A percentile compares a stretch with the other conserved stretches of the same genome.
Evolutionary conservation across 2,888 invertebrate genomes (phyloP).

Genomic region (Tachina grossa): DNA sequence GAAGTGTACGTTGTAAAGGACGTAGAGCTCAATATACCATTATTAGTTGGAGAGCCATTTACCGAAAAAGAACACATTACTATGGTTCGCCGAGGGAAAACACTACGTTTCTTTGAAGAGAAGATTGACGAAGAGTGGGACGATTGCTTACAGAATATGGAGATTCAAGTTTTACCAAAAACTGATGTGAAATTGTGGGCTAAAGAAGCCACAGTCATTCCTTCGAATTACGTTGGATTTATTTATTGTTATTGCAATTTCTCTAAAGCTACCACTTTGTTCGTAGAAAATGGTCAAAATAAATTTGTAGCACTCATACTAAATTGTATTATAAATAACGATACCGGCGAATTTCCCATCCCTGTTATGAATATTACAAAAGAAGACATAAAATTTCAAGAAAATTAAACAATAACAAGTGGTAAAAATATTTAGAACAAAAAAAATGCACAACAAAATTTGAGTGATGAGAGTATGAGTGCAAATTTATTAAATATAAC

Average conservation of each 20-base stretch:
- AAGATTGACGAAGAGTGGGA: too few species aligned
- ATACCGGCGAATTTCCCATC: conserved; percentile 45
- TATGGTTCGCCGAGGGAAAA: too few species aligned
- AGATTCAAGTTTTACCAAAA: conserved; percentile 50
- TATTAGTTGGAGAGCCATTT: too few species aligned
- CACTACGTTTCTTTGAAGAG: too few species aligned
- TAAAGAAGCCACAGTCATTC: conserved; percentile 59
- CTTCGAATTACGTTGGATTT: conserved; percentile 62
- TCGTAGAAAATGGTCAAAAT: conserved; percentile 46
- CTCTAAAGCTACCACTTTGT: conserved; percentile 21
- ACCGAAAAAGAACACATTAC: too few species aligned
- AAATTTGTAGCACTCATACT: conserved; percentile 52
- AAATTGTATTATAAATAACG: conserved; percentile 43
- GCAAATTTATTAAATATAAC: background rate
- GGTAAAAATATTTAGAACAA: conserved; percentile 17
- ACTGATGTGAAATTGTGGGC: conserved; percentile 57
- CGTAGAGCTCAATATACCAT: too few species aligned
- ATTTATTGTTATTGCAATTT: conserved; percentile 37
- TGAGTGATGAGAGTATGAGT: conserved; percentile 17
- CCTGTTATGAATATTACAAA: conserved; percentile 48
- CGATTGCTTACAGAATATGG: conserved; percentile 52
- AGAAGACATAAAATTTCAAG: conserved; percentile 40
- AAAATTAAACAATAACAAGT: conserved; percentile 33
- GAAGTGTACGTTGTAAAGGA: too few species aligned
- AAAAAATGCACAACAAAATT: background rate